These are phyloP conservation scores for Pyrgus malvae DNA, from an alignment of 2,888 invertebrate genomes.

Conservation along the genomic window DNA sequence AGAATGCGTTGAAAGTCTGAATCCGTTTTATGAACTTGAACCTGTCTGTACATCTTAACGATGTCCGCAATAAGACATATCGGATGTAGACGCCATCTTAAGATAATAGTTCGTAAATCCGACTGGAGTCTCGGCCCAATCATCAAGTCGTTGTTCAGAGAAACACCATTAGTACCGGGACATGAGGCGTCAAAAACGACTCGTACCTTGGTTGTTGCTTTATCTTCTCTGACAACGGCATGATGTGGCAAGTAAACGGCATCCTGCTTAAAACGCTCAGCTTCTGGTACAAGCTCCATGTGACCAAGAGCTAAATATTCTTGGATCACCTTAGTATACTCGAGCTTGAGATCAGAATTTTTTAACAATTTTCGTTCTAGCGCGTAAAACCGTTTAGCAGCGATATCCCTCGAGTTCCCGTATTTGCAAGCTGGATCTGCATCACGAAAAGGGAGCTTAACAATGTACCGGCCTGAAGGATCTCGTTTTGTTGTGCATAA, in stretches of 20 bases:
- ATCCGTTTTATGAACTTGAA: conserved; percentile 35
- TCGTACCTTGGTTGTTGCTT: conserved; percentile 37
- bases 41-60: conserved; percentile 45
- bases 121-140: conserved; percentile 39
- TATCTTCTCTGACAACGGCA: conserved; percentile 38
- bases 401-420: conserved; percentile 24
- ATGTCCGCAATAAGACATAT: conserved; percentile 40
- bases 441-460: conserved; percentile 28
- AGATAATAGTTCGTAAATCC: conserved; percentile 38
- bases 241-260: conserved; percentile 42
- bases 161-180: conserved; percentile 30
- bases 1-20: conserved; percentile 36
- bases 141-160: conserved; percentile 38
- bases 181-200: conserved; percentile 41
- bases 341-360: conserved; percentile 23
- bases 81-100: conserved; percentile 36
- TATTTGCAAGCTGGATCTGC: conserved; percentile 19
- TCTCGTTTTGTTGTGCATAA: conserved; percentile 21
- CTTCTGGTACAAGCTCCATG: conserved; percentile 29
- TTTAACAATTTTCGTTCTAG: conserved; percentile 29
- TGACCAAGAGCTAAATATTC: conserved; percentile 34
- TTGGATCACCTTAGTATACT: conserved; percentile 33
- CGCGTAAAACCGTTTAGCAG: conserved; percentile 18
- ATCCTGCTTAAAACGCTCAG: conserved; percentile 3
- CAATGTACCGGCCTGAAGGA: conserved; percentile 28